Base-by-base conservation (phyloP, 2,113 vertebrate genomes). In the Phaetusa simplex region DNA sequence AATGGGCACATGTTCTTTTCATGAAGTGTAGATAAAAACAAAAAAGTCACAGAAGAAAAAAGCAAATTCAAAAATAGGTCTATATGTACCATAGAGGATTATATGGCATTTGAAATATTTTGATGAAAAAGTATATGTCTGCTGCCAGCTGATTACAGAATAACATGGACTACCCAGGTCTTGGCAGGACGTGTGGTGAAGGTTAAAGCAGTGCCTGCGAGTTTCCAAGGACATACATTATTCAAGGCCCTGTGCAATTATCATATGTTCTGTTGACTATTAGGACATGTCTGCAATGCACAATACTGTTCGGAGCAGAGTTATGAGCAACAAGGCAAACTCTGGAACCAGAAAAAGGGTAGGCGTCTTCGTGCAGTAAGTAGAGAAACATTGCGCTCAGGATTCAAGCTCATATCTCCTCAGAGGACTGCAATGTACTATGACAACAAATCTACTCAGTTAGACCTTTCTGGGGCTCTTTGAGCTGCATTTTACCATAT, bases 351-450 rank as follows among this genome's bases (percentile, higher is more conserved):
- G 50, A 49, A 47, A 23, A 64, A 74, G 8, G 3, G 20, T 40
- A 70, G 8, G 4, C 4, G 0, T 18, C 24, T 56, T 78, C 1
- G 0, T 29, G 40, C 12, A 78, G 19, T 65, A 49, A n/a, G 12
- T 17, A 74, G 30, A 73, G 55, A 69, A 90, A 22, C 19, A 45
- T 17, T 64, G 14, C 7, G 49, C 1, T 69, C 9, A 5, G 42
- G 29, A 53, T 11, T 59, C 19, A 69, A 52, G 16, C 14, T 26
- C 0, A 0, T 73, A 32, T 17, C 14, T 74, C n/a, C 55, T 87
- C 61, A 59, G 38, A 42, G n/a, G n/a, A 74, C 32, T 65, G 8
- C 19, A 65, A 5, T 21, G 19, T 69, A 29, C 26, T 38, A 17
- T 42, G 24, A 19, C 16, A 73, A 64, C 21, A 90, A 36, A 52